Conservation (phyloP, 2,888 invertebrate species). For the Meta bourneti region DNA sequence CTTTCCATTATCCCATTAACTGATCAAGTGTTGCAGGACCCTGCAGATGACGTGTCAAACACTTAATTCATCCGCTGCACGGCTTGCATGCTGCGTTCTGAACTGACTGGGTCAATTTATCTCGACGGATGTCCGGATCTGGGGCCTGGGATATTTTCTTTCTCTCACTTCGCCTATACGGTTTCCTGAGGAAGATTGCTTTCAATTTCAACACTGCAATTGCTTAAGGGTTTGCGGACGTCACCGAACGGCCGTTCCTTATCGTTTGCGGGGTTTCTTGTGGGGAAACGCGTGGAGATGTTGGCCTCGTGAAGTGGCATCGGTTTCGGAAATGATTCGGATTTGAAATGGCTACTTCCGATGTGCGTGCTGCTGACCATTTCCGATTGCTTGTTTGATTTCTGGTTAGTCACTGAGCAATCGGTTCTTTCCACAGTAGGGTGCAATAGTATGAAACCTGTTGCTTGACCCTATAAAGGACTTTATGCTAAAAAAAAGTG, state of each 20-base stretch:
- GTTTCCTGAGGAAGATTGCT: conserved; percentile 52
- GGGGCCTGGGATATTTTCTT: conserved; percentile 1
- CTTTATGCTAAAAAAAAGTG: too few species aligned
- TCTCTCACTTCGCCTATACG: background rate
- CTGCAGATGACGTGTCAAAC: conserved; percentile 11
- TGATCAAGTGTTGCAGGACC: conserved; percentile 16
- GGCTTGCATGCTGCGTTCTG: background rate
- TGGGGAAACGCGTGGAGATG: too few species aligned
- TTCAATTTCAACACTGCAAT: conserved; percentile 12
- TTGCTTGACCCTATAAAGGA: too few species aligned
- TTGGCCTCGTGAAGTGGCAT: too few species aligned
- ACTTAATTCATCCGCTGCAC: background rate
- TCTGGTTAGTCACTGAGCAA: too few species aligned
- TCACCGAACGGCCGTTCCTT: background rate
- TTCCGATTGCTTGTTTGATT: too few species aligned
- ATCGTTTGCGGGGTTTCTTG: background rate
- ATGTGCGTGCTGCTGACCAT: too few species aligned
- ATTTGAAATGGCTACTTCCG: too few species aligned
- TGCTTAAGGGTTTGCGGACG: background rate
- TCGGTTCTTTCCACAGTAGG: too few species aligned
- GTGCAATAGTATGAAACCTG: too few species aligned
- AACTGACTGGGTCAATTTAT: conserved; percentile 3
- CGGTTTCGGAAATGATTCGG: too few species aligned
- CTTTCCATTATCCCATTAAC: conserved; percentile 56
- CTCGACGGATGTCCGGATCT: conserved; percentile 66